Conservation (phyloP, 2,888 invertebrate genomes). For the Pterobdella sp. region DNA sequence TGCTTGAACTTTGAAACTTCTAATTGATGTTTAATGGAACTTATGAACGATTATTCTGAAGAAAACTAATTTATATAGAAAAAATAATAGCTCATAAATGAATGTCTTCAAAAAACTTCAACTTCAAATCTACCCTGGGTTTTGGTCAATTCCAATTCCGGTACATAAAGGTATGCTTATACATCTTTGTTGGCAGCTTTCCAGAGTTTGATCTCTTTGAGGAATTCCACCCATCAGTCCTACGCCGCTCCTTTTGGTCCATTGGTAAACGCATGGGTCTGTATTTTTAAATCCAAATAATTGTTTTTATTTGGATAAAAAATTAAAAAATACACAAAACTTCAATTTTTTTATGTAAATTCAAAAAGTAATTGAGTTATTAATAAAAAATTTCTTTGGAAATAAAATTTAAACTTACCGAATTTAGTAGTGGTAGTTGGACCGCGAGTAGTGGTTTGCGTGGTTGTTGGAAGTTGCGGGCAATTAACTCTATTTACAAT, state of each 20-base stretch:
- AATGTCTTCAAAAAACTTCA: no score
- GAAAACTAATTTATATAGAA: no score
- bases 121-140: no score
- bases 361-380: not conserved
- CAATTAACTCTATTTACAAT: slow-evolving; percentile 24
- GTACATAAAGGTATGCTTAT: slow-evolving; percentile 18
- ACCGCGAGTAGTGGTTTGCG: not conserved
- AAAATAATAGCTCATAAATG: no score
- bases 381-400: no score
- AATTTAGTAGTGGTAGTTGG: not conserved
- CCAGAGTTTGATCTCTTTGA: slow-evolving; percentile 24
- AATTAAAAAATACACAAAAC: not conserved
- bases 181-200: slow-evolving; percentile 26
- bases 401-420: no score
- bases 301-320: not conserved
- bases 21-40: no score
- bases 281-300: not conserved
- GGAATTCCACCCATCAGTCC: slow-evolving; percentile 24
- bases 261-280: slow-evolving; percentile 23
- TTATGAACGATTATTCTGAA: no score
- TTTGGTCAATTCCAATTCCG: slow-evolving; percentile 29
- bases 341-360: not conserved
- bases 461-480: not conserved
- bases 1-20: no score
- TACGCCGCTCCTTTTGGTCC: slow-evolving; percentile 14